A percentile compares a stretch with the other conserved stretches of the same genome.
Evolutionary conservation across 2,113 vertebrate species (phyloP).

Genomic region (Aldabrachelys gigantea): DNA sequence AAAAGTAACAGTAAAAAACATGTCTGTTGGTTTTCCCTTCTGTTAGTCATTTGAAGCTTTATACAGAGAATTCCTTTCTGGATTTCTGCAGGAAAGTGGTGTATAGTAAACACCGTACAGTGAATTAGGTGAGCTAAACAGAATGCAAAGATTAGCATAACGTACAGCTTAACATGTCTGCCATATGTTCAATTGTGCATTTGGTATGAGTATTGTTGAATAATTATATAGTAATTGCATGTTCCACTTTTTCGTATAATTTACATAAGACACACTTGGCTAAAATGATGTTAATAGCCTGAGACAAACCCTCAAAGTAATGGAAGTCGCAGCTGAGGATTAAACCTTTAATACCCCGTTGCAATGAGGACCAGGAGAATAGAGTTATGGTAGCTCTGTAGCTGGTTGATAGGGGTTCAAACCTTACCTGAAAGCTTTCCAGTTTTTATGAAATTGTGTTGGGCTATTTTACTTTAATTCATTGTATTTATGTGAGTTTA

Average conservation of each 20-base stretch:
- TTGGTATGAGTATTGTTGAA: slow-evolving; percentile 40
- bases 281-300: slow-evolving; percentile 53
- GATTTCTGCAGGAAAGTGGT: slow-evolving; percentile 26
- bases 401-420: background rate
- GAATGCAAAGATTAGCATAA: slow-evolving; percentile 61
- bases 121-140: slow-evolving; percentile 66
- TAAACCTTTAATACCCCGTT: slow-evolving; percentile 44
- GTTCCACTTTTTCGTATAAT: slow-evolving; percentile 40
- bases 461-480: background rate
- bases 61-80: background rate
- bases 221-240: slow-evolving; percentile 41
- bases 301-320: slow-evolving; percentile 47
- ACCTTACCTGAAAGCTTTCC: background rate
- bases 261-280: slow-evolving; percentile 25
- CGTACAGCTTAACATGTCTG: slow-evolving; percentile 50
- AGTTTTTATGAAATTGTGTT: background rate
- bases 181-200: slow-evolving; percentile 47
- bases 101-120: slow-evolving; percentile 5
- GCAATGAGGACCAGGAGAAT: background rate
- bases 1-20: background rate
- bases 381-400: background rate
- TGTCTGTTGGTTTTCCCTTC: background rate
- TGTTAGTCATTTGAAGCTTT: background rate
- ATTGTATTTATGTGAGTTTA: background rate
- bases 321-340: slow-evolving; percentile 20